phyloP scores from a whole-genome alignment of 2,113 vertebrate species.

The Tamias sibiricus region DNA sequence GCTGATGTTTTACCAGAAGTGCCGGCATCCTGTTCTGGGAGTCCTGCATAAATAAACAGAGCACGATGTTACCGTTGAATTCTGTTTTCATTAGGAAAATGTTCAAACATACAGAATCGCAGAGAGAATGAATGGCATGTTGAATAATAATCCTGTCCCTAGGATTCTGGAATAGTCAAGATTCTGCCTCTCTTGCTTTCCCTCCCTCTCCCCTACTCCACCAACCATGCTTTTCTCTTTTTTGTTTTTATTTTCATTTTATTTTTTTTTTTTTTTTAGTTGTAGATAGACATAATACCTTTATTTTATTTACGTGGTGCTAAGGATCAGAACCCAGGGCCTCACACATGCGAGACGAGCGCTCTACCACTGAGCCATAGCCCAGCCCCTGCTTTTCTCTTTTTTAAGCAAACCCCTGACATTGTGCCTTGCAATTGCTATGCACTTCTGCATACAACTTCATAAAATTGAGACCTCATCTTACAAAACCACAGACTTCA shows the following conservation, averaged over 20 bases:
- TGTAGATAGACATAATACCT: too few species aligned
- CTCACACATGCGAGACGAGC: too few species aligned
- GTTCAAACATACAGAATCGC: not conserved
- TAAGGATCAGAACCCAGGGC: too few species aligned
- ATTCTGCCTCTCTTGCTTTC: not conserved
- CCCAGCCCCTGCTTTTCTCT: not conserved
- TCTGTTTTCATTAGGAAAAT: not conserved
- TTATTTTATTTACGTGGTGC: too few species aligned
- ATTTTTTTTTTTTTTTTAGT: too few species aligned
- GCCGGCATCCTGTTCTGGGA: not conserved
- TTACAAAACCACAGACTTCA: not conserved
- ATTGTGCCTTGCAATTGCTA: not conserved
- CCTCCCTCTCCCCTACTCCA: too few species aligned
- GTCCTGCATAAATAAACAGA: not conserved
- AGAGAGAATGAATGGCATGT: not conserved
- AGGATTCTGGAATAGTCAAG: not conserved
- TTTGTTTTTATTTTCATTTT: too few species aligned
- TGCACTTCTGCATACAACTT: not conserved
- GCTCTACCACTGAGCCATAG: too few species aligned
- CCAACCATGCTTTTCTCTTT: not conserved
- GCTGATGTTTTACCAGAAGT: not conserved
- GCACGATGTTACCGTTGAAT: not conserved
- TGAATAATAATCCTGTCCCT: not conserved
- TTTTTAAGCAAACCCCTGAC: not conserved
- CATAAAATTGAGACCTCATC: not conserved